Conservation (phyloP, 2,888 invertebrate genomes). For the Notocelia uddmanniana region DNA sequence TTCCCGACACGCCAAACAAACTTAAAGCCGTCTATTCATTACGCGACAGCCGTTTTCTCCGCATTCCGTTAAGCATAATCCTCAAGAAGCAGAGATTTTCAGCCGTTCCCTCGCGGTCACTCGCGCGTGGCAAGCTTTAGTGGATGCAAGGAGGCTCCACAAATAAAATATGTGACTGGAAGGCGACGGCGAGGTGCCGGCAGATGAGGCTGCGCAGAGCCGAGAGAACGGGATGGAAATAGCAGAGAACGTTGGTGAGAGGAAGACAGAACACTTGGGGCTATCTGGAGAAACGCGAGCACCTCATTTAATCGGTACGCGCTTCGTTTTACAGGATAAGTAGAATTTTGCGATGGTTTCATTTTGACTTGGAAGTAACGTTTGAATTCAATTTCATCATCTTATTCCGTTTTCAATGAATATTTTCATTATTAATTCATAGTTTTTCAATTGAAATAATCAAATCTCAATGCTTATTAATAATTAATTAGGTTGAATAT, state of each 20-base stretch:
- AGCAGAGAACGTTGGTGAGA: constrained; percentile 55
- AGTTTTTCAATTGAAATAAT: too few species aligned
- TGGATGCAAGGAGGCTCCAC: constrained; percentile 83
- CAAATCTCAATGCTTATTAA: background rate
- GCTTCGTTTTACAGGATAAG: constrained; percentile 82
- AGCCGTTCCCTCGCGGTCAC: constrained; percentile 56
- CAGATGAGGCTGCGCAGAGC: constrained; percentile 80
- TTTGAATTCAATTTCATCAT: background rate
- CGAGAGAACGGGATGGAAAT: constrained; percentile 63
- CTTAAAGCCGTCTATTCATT: constrained; percentile 65
- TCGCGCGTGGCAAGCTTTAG: constrained; percentile 74
- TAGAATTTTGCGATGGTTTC: constrained; percentile 76
- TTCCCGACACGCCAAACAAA: constrained; percentile 71
- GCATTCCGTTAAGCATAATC: constrained; percentile 30
- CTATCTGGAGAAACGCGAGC: constrained; percentile 85
- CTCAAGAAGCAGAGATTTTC: constrained; percentile 45
- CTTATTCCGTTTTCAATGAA: background rate
- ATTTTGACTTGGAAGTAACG: constrained; percentile 7
- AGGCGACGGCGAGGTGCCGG: constrained; percentile 84
- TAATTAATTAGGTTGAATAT: background rate
- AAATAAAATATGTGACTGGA: constrained; percentile 86
- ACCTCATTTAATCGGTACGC: constrained; percentile 85
- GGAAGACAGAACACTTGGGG: constrained; percentile 66
- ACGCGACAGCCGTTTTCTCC: constrained; percentile 53
- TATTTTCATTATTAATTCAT: too few species aligned